A percentile compares a stretch with the other conserved stretches of the same genome.
phyloP scores from a whole-genome alignment of 2,888 invertebrate genomes.

The Atethmia centrago region DNA sequence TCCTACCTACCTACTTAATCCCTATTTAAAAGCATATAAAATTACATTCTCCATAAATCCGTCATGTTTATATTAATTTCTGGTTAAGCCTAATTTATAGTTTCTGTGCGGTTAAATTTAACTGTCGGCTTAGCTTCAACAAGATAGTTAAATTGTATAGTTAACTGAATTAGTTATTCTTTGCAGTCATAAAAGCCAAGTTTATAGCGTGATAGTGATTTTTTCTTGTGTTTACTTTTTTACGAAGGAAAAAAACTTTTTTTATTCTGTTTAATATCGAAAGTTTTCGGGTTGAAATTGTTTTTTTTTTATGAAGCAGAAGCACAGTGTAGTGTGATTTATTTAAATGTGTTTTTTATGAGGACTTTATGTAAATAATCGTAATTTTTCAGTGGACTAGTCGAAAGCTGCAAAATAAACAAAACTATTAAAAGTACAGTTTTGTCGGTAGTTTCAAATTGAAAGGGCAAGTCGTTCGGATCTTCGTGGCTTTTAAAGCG shows the following conservation, averaged over 20 bases:
- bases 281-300: conserved; percentile 42
- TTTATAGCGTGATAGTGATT: conserved; percentile 62
- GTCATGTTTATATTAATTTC: conserved; percentile 57
- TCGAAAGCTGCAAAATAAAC: conserved; percentile 32
- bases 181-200: conserved; percentile 60
- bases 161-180: conserved; percentile 64
- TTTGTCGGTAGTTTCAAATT: conserved; percentile 16
- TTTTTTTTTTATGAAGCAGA: conserved; percentile 36
- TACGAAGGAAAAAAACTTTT: conserved; percentile 55
- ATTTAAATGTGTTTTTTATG: conserved; percentile 32
- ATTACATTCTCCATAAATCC: conserved; percentile 40
- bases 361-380: conserved; percentile 22
- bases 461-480: conserved; percentile 36
- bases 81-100: conserved; percentile 64
- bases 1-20: conserved; percentile 28
- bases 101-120: conserved; percentile 62
- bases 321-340: conserved; percentile 30
- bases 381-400: conserved; percentile 28
- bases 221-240: conserved; percentile 51
- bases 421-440: conserved; percentile 41
- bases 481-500: conserved; percentile 25
- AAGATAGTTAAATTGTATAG: conserved; percentile 57
- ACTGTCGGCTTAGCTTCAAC: conserved; percentile 63
- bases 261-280: conserved; percentile 39
- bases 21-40: conserved; percentile 48